Percentiles rank a stretch among this genome's conserved stretches.
Conservation (phyloP, 2,888 invertebrate species). For the Resseliella maxima region DNA sequence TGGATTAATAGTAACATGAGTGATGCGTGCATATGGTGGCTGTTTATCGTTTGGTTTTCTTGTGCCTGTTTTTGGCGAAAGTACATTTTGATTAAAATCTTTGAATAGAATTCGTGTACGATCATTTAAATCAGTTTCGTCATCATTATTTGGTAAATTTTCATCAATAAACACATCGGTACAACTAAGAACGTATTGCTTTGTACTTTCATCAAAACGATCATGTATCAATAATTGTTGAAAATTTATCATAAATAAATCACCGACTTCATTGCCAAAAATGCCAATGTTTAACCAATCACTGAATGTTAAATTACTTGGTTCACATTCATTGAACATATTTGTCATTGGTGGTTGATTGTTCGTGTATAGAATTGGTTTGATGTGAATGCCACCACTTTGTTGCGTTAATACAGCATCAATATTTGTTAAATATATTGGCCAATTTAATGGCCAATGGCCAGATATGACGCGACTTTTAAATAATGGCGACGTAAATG, state of each 20-base stretch:
- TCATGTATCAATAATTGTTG: constrained; percentile 55
- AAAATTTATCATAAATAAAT: constrained; percentile 57
- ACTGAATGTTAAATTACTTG: constrained; percentile 55
- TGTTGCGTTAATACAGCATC: constrained; percentile 59
- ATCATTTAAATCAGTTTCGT: background rate
- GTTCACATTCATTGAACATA: constrained; percentile 1
- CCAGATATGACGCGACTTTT: constrained; percentile 61
- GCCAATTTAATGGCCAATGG: constrained; percentile 65
- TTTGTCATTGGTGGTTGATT: background rate
- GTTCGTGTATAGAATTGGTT: background rate
- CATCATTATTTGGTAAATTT: background rate
- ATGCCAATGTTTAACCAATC: constrained; percentile 58
- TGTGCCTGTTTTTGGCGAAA: background rate
- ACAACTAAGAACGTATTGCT: background rate
- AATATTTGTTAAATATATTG: constrained; percentile 61
- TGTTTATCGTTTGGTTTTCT: constrained; percentile 61
- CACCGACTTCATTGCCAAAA: constrained; percentile 57
- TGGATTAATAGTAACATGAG: constrained; percentile 63
- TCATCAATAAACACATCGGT: constrained; percentile 12
- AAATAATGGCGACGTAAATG: background rate
- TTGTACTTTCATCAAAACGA: constrained; percentile 20
- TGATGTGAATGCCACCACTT: constrained; percentile 20
- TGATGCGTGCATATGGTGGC: constrained; percentile 62
- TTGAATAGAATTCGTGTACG: background rate
- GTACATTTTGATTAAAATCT: background rate